Base-by-base conservation (phyloP, 2,888 invertebrate genomes). In the Myathropa florea region DNA sequence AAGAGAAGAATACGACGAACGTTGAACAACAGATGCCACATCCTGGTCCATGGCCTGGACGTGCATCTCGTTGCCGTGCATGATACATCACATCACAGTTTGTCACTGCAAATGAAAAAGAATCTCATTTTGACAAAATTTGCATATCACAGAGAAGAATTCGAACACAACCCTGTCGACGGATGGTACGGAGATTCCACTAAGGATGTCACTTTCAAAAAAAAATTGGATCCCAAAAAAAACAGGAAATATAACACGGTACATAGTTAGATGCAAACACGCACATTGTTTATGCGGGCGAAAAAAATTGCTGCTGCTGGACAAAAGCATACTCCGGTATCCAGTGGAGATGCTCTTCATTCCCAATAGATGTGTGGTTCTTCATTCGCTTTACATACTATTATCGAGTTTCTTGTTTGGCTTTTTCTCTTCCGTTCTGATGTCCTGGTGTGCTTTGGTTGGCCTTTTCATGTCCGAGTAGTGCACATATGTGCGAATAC, bases 91-190 rank as follows among this genome's bases (percentile, higher is more conserved):
- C 67, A 73, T 73, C 68, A 57, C 46, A 78, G 73, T 73, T 78
- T 73, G 79, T 73, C 68, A 30, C 36, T 64, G 39, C 53, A 23
- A 68, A 79, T 23, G 39, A 46, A 46, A 64, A 68, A 73, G 67
- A 67, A 68, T 67, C 78, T 83, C 39, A 72, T 79, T 79, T 73
- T n/a, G 28, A 21, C 68, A 71, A 75, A 80, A 84, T 84, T 80
- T 84, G 70, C 83, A 84, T 84, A 84, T 75, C 83, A 75, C 65
- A 53, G 46, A 1, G 60, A 46, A 59, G 39, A 33, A 75, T 65
- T 73, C 64, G 63, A 75, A 59, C 26, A 73, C 68, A 68, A 67
- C 70, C 71, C 65, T n/a, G 70, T 55, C 36, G 59, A 55, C 46
- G 78, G 59, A 28, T 60, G 63, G 57, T 18, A 36, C 10, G 33